phyloP scores from a whole-genome alignment of 2,888 invertebrate genomes.

The Ferrisia virgata region DNA sequence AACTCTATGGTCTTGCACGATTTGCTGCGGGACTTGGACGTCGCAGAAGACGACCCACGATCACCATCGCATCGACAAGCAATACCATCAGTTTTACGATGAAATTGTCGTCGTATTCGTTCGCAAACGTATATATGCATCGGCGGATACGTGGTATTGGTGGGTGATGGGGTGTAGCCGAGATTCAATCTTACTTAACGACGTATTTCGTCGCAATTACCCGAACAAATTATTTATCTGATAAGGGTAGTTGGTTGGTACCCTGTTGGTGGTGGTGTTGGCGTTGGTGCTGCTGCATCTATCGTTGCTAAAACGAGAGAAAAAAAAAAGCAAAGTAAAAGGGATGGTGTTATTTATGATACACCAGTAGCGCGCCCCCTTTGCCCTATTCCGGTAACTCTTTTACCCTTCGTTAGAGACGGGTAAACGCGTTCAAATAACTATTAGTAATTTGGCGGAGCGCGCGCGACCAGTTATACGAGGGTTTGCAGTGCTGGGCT shows the following conservation, averaged over 20 bases:
- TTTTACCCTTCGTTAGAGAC: slow-evolving; percentile 27
- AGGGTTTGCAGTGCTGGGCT: not conserved
- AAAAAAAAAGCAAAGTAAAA: too few species aligned
- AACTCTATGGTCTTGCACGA: too few species aligned
- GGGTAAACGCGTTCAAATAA: slow-evolving; percentile 42
- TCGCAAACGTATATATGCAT: too few species aligned
- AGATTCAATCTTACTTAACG: slow-evolving; percentile 43
- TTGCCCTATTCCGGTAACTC: not conserved
- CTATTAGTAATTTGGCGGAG: slow-evolving; percentile 36
- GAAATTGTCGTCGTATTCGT: too few species aligned
- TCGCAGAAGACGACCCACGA: too few species aligned
- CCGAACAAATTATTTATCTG: slow-evolving; percentile 42
- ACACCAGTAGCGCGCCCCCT: slow-evolving; percentile 6
- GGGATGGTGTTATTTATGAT: slow-evolving; percentile 26
- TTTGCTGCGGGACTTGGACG: too few species aligned
- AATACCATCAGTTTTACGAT: not conserved
- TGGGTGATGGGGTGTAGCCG: not conserved
- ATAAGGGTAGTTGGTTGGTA: slow-evolving; percentile 23
- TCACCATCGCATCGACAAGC: too few species aligned
- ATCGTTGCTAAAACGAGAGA: too few species aligned
- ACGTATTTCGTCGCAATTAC: slow-evolving; percentile 44
- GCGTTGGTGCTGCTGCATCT: too few species aligned
- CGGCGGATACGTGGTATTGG: not conserved
- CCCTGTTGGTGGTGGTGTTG: too few species aligned
- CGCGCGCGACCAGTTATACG: not conserved